These are phyloP conservation scores for Passer montanus DNA, from an alignment of 2,113 vertebrate species.

Conservation along the genomic window DNA sequence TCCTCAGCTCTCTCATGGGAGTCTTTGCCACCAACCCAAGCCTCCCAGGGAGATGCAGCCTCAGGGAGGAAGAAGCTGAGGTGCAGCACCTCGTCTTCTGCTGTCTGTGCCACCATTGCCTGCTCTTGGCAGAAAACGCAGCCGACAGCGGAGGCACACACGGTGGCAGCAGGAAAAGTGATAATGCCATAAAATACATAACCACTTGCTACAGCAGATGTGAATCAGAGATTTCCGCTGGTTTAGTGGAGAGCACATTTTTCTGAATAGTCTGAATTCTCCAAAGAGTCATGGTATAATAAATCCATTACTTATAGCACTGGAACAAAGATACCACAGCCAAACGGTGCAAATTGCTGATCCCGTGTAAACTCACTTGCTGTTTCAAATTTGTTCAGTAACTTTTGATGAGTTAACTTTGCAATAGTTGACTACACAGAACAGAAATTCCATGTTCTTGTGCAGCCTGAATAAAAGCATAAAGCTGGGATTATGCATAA, in stretches of 20 bases:
- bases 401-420: not conserved
- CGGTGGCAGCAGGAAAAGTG: not conserved
- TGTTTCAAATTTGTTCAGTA: constrained; percentile 13
- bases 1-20: not conserved
- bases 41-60: not conserved
- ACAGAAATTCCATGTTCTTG: not conserved
- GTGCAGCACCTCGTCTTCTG: not conserved
- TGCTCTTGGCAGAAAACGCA: not conserved
- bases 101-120: not conserved
- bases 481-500: not conserved
- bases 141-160: not conserved
- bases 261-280: constrained; percentile 18
- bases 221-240: not conserved
- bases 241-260: not conserved
- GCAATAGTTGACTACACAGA: not conserved
- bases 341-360: not conserved
- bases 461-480: not conserved
- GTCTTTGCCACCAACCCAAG: not conserved
- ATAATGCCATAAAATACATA: not conserved
- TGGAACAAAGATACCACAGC: constrained; percentile 17
- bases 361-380: not conserved
- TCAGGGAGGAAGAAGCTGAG: not conserved
- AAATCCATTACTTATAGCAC: constrained; percentile 18
- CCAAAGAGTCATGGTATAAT: not conserved
- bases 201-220: not conserved